A percentile compares a stretch with the other conserved stretches of the same genome.
Evolutionary conservation across 2,113 vertebrate species (phyloP).

Genomic region (Prietella phreatophila): DNA sequence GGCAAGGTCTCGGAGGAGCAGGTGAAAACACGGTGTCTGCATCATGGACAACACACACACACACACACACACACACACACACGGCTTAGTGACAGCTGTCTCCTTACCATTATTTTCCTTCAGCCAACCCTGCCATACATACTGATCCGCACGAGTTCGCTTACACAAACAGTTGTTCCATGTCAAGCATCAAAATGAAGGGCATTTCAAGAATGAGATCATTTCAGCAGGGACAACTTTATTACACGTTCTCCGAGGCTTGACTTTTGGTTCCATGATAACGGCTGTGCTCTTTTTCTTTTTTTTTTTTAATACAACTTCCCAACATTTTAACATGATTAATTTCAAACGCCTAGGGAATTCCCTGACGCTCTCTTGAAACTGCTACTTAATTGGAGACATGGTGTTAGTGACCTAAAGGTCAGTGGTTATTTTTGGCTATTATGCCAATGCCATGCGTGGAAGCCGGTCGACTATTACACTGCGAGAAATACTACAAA

Average conservation of each 20-base stretch:
- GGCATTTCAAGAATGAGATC: background rate
- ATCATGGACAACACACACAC: background rate
- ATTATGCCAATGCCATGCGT: background rate
- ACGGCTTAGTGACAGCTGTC: conserved; percentile 22
- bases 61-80: conserved; percentile 18
- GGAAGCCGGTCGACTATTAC: too few species aligned
- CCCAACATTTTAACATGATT: background rate
- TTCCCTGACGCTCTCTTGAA: background rate
- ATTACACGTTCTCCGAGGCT: too few species aligned
- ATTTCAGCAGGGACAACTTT: conserved; percentile 5
- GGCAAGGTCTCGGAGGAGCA: too few species aligned
- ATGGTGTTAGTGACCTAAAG: background rate
- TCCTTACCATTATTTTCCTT: conserved; percentile 23
- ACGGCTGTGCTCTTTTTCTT: background rate
- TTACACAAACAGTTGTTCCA: conserved; percentile 15
- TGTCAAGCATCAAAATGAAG: background rate
- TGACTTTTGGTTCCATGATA: background rate
- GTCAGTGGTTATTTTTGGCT: background rate
- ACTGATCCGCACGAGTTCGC: background rate
- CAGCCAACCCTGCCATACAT: background rate
- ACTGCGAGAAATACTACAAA: background rate
- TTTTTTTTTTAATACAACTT: background rate
- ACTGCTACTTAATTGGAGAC: conserved; percentile 17
- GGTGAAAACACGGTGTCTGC: too few species aligned
- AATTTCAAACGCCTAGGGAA: background rate